Evolutionary conservation across 2,888 invertebrate genomes (phyloP).

Genomic region (Alcis repandata): DNA sequence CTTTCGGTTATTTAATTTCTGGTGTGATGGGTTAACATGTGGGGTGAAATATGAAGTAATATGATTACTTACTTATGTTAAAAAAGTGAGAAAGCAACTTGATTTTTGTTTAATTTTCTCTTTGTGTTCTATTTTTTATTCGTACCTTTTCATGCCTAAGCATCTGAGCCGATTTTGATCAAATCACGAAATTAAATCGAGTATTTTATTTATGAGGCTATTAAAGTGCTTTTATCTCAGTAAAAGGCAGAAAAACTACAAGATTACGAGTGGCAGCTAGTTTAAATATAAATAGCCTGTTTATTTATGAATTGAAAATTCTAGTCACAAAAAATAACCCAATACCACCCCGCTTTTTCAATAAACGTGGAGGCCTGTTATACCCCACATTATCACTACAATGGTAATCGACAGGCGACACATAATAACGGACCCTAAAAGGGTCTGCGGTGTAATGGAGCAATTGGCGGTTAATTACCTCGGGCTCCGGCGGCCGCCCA

Average conservation of each 20-base stretch:
- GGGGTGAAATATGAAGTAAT: too few relatives aligned
- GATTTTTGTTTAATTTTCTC: too few relatives aligned
- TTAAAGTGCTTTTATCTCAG: too few relatives aligned
- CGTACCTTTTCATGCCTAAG: too few relatives aligned
- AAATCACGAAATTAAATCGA: too few relatives aligned
- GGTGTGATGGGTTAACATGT: not conserved
- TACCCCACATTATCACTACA: constrained; percentile 56
- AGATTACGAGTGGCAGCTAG: not conserved
- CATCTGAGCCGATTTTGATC: too few relatives aligned
- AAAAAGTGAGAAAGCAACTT: too few relatives aligned
- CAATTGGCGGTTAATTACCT: constrained; percentile 72
- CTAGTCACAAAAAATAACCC: constrained; percentile 24
- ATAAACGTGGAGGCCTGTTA: constrained; percentile 45
- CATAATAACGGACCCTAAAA: constrained; percentile 67
- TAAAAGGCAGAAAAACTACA: too few relatives aligned
- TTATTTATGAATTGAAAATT: not conserved
- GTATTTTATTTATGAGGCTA: too few relatives aligned
- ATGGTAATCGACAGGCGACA: constrained; percentile 68
- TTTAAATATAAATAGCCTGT: not conserved
- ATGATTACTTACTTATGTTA: too few relatives aligned
- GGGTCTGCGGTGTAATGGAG: constrained; percentile 66
- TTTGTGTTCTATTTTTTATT: too few relatives aligned
- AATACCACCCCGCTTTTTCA: constrained; percentile 32
- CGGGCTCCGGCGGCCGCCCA: constrained; percentile 28
- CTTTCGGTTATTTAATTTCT: not conserved